Base-by-base conservation (phyloP, 2,797 vertebrate genomes). In the Mormyrops boulengeri region DNA sequence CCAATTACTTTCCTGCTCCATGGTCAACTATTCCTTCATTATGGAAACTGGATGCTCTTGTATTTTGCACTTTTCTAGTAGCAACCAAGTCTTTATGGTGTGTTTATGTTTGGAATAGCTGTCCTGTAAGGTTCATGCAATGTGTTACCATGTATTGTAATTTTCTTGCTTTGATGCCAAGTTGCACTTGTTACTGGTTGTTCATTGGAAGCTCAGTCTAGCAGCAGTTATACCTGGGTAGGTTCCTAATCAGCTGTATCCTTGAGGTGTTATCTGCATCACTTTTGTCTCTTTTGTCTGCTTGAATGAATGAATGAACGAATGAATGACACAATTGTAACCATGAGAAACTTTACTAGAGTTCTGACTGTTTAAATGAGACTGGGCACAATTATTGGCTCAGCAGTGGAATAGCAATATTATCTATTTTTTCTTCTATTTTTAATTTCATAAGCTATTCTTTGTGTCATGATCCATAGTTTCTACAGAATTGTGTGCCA, bases 401-500 rank as follows among this genome's bases (percentile, higher is more conserved):
- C 34, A 44, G 38, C 38, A 80, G 19, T n/a, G 41, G 19, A 80
- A 80, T 80, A 80, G 6, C 14, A 80, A 80, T 44, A 47, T 80
- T 19, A 80, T 41, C 7, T n/a, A n/a, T 80, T 80, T 44, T 80
- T 80, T n/a, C 38, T 44, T 80, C 73, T 80, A 41, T 17, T 19
- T 47, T 80, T 80, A 5, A 80, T 80, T 47, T 80, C 73, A 80
- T 80, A 47, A 80, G 38, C 38, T n/a, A 80, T 80, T 41, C 14
- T 80, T 47, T 80, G 73, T 80, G 73, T 80, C 66, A 73, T 17
- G 38, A 80, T 80, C 73, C 73, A 80, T 80, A 80, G 38, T 80
- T 80, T 9, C 19, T 44, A 47, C 73, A 80, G 73, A 38, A 80
- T 44, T 47, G 73, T 80, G 73, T 80, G 73, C 19, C 73, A 80